Base-by-base conservation (phyloP, 2,888 invertebrate species). In the Caenorhabditis sulstoni region DNA sequence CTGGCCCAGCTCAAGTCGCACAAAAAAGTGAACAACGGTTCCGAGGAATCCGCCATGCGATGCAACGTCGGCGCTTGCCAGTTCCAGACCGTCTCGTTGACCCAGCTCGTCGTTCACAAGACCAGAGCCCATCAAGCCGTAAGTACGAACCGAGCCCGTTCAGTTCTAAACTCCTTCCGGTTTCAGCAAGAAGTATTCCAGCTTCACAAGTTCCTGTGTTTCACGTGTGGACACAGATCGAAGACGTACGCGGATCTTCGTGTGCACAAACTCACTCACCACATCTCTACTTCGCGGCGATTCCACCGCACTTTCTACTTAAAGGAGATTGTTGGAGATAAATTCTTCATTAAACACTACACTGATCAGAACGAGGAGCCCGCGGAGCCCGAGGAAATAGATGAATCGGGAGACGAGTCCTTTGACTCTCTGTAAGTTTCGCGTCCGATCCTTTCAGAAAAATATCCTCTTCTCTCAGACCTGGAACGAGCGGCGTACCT, bases 311-410 rank as follows among this genome's bases (percentile, higher is more conserved):
- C 67, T 0, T 73, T 23, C 23, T 73, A 78, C 20, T 23, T 78
- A 37, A 78, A 78, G 16, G 78, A 78, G 20, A 14, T 67, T 29
- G 37, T 78, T 16, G 78, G 78, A n/a, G 78, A 78, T 7, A 58
- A 52, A 18, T 78, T 55, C 47, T 73, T 67, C 22, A 55, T 70
- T 16, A 44, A 61, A 0, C 22, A 75, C 14, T 58, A 35, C 8
- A 18, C 37, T 1, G 44, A 12, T 3, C 7, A 45, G 39, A 45
- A 23, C 1, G 41, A 47, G 14, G 45, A 65, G 0, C 3, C 7
- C 1, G 41, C 39, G 14, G 45, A 65, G 0, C 3, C 7, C 29
- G 52, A 53, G 0, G 47, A 53, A 1, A 37, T 29, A 5, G 66
- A 61, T 11, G 59, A 47, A 5, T 49, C 65, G 20, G 61, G 35